A percentile compares a stretch with the other conserved stretches of the same genome.
These are phyloP conservation scores for Myrmophylax atrothorax DNA, from an alignment of 2,113 vertebrate species.

Conservation along the genomic window DNA sequence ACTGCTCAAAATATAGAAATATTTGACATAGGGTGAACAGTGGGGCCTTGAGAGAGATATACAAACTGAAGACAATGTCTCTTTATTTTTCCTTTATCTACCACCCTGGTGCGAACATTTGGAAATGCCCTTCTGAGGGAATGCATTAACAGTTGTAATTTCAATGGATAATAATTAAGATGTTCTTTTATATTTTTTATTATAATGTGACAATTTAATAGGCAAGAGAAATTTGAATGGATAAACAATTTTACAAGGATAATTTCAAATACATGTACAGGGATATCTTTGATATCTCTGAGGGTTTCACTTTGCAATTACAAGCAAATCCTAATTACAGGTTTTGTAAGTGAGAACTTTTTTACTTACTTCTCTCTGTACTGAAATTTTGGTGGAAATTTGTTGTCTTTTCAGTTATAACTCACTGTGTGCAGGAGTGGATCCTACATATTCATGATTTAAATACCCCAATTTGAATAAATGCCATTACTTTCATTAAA, in stretches of 20 bases:
- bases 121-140: not conserved
- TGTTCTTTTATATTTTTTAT: not conserved
- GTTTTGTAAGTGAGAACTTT: not conserved
- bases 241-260: not conserved
- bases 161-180: not conserved
- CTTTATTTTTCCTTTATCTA: not conserved
- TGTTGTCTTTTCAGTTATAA: not conserved
- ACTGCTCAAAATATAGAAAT: not conserved
- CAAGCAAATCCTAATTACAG: not conserved
- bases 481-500: not conserved
- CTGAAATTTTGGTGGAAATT: not conserved
- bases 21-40: rapidly evolving
- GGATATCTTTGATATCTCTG: not conserved
- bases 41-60: not conserved
- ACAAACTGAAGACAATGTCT: not conserved
- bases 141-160: not conserved
- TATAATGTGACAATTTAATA: conserved; percentile 20
- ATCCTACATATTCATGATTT: not conserved
- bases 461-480: not conserved
- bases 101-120: not conserved
- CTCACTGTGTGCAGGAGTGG: not conserved
- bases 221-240: not conserved
- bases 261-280: not conserved
- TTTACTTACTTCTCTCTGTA: not conserved
- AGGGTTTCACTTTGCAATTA: not conserved